Base-by-base conservation (phyloP, 2,888 invertebrate genomes). In the Philereme transversata region DNA sequence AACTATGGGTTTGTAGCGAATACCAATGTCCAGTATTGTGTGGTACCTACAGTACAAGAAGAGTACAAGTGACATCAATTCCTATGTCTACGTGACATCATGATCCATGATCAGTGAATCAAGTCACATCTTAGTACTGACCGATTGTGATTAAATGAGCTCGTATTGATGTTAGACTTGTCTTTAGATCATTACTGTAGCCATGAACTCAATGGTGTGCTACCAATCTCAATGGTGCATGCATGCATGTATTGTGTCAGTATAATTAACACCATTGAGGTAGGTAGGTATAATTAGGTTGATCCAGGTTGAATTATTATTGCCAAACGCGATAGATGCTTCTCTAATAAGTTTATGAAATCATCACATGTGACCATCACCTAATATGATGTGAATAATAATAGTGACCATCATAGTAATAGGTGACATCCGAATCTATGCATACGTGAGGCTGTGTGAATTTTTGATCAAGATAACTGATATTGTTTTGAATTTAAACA, bases 21-120 rank as follows among this genome's bases (percentile, higher is more conserved):
- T 68, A 66, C 62, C 60, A 66, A 67, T 66, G 54, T 43, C 52
- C 58, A 50, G 52, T 59, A 45, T 50, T 57, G 57, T 60, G 53
- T 56, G 46, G 44, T 55, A 46, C 11, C 1, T 22, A 22, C 22
- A 22, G 22, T 22, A 22, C 22, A 22, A 22, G 22, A 22, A 22
- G 22, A 44, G 46, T 36, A 45, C 40, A 34, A 49, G 50, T 60
- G 59, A 59, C 59, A 57, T 63, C 58, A 59, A 49, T 51, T 51
- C 33, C 48, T 44, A 40, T 49, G 54, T 48, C 57, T 66, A 62
- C 59, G 59, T 68, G 67, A 64, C 57, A 64, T 64, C 60, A 68
- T 60, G 63, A 64, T 57, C 51, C 46, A 59, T 60, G 64, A 70
- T 70, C 64, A 63, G 55, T 57, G 36, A 67, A 60, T 60, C 67